These are phyloP conservation scores for Sphenodon punctatus DNA, from an alignment of 2,797 vertebrate species.

Conservation along the genomic window DNA sequence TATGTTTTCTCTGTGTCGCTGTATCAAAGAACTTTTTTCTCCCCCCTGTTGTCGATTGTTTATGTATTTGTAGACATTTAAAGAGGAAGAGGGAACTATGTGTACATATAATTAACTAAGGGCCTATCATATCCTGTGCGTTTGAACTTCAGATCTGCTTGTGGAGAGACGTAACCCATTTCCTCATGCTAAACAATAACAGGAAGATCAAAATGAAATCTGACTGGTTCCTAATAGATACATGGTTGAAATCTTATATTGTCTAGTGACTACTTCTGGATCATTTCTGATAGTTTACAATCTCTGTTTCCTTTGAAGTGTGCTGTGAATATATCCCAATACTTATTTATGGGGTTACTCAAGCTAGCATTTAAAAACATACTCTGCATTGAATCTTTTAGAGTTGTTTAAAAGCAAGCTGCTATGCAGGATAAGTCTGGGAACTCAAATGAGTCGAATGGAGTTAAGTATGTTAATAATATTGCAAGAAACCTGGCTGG, in stretches of 20 bases:
- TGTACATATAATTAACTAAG: background rate
- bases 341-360: background rate
- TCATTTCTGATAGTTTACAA: constrained; percentile 2
- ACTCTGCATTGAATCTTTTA: background rate
- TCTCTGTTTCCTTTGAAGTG: constrained; percentile 10
- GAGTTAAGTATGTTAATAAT: no score
- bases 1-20: constrained; percentile 44
- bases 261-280: background rate
- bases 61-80: constrained; percentile 50
- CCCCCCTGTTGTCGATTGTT: constrained; percentile 44
- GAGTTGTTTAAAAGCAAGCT: background rate
- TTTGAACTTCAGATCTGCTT: constrained; percentile 20
- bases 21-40: constrained; percentile 43
- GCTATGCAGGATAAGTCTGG: background rate
- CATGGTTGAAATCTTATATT: constrained; percentile 2
- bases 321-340: background rate
- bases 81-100: constrained; percentile 28
- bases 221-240: constrained; percentile 4
- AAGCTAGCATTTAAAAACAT: constrained; percentile 13
- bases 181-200: background rate
- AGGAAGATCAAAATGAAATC: constrained; percentile 31
- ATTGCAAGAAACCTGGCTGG: no score
- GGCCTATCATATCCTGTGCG: background rate
- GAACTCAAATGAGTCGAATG: background rate
- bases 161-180: constrained; percentile 3